These are phyloP conservation scores for Chrysemys picta DNA, from an alignment of 2,113 vertebrate genomes.

Conservation along the genomic window DNA sequence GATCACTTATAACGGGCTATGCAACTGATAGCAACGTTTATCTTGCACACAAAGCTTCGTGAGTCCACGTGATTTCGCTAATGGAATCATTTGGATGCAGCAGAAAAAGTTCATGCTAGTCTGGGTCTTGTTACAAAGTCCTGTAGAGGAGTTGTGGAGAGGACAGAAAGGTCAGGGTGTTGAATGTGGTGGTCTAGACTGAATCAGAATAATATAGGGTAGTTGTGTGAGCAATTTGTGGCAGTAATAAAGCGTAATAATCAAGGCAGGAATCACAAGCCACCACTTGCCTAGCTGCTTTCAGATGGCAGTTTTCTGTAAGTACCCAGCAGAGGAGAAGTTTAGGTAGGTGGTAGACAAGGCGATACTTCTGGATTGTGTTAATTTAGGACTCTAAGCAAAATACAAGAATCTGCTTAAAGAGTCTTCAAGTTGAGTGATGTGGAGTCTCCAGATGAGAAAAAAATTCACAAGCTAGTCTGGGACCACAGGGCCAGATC, in stretches of 20 bases:
- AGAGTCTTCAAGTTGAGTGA: background rate
- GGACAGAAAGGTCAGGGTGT: background rate
- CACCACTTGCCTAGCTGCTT: background rate
- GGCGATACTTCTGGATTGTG: accelerated
- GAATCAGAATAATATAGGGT: background rate
- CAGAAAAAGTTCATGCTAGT: background rate
- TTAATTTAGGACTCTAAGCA: background rate
- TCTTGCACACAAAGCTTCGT: background rate
- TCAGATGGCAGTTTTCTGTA: background rate
- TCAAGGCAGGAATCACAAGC: background rate
- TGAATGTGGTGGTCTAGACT: background rate
- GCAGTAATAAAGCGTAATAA: background rate
- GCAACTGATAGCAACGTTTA: slow-evolving; percentile 1
- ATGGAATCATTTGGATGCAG: background rate
- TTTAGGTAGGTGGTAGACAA: background rate
- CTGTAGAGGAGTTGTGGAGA: background rate
- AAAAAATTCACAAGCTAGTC: background rate
- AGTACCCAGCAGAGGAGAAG: background rate
- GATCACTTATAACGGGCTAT: background rate
- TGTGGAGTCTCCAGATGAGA: background rate
- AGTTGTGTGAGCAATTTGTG: background rate
- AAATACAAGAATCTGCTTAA: background rate
- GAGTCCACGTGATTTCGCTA: background rate
- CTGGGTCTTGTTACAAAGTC: background rate
- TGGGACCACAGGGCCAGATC: background rate